Percentiles rank a stretch among this genome's conserved stretches.
phyloP scores from a whole-genome alignment of 2,797 vertebrate genomes.

The Oophaga sylvatica region DNA sequence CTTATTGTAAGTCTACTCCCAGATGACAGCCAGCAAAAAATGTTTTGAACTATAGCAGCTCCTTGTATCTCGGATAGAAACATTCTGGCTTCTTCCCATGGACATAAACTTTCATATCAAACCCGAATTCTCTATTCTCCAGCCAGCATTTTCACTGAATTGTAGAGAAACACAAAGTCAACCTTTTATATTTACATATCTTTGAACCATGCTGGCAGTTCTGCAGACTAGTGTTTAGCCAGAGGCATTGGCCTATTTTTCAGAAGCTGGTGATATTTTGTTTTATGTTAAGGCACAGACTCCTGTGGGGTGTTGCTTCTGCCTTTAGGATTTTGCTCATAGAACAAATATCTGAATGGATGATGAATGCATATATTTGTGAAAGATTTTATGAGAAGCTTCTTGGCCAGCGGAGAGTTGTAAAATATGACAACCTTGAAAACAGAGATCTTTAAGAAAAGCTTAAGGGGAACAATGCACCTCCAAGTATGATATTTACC shows the following conservation, averaged over 20 bases:
- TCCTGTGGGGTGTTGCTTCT: background rate
- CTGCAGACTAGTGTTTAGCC: constrained; percentile 29
- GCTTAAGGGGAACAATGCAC: too few relatives aligned
- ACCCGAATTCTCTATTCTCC: constrained; percentile 16
- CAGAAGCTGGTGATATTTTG: constrained; percentile 16
- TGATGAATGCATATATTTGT: background rate
- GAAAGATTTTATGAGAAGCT: background rate
- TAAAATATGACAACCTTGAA: background rate
- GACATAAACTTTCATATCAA: constrained; percentile 28
- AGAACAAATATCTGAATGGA: constrained; percentile 5
- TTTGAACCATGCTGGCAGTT: constrained; percentile 34
- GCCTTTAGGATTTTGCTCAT: constrained; percentile 13
- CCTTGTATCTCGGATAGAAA: background rate
- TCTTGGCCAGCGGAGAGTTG: background rate
- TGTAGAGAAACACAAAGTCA: constrained; percentile 37
- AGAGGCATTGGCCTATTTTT: constrained; percentile 21
- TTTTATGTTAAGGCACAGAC: background rate
- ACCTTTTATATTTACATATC: constrained; percentile 26
- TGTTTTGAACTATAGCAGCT: background rate
- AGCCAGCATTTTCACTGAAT: constrained; percentile 14
- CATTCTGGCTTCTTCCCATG: background rate
- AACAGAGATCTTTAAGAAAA: background rate
- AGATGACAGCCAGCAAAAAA: background rate
- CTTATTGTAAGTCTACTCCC: background rate
- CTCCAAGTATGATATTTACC: too few relatives aligned